Base-by-base conservation (phyloP, 2,888 invertebrate species). In the Anagyrus pseudococci region DNA sequence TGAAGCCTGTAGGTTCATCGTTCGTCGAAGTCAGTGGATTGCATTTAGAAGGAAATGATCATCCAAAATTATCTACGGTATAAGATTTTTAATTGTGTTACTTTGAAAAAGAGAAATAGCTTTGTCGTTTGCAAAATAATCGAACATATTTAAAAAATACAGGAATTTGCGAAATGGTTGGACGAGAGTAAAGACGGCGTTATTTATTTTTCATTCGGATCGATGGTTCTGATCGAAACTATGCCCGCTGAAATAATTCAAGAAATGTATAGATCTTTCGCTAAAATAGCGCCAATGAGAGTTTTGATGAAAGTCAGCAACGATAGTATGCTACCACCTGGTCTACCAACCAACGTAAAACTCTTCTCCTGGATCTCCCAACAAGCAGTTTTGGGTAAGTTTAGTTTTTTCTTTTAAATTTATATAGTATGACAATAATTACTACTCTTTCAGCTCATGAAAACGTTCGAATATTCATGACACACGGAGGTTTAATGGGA, bases 21-120 rank as follows among this genome's bases (percentile, higher is more conserved):
- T 74, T 84, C 67, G 74, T 86, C 13, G 81, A 84, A 40, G 82
- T 86, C 7, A 85, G 84, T 15, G 87, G 86, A 40, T 75, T 85
- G 61, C 86, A 86, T 65, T 80, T 86, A 3, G 67, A 66, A 1
- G 74, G 76, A 1, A 72, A 73, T 13, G 70, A 56, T 4, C 3
- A 1, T 17, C 68, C 1, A 37, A 62, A 69, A 43, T 41, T 75
- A 41, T 50, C 70, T 0, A 47, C 48, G 3, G 77, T 76, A 71
- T 37, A 29, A 25, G 23, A 2, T 4, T 15, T 44, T 20, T 8
- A 2, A n/a, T n/a, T n/a, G n/a, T n/a, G 2, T 20, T 8, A 20
- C 20, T 13, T 6, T 4, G 3, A 19, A 4, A 22, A 10, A 4
- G 4, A 13, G 2, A 4, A 15, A 47, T 8, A 13, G 7, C 8